These are phyloP conservation scores for Phyllostomus hastatus DNA, from an alignment of 2,113 vertebrate species.

Conservation along the genomic window DNA sequence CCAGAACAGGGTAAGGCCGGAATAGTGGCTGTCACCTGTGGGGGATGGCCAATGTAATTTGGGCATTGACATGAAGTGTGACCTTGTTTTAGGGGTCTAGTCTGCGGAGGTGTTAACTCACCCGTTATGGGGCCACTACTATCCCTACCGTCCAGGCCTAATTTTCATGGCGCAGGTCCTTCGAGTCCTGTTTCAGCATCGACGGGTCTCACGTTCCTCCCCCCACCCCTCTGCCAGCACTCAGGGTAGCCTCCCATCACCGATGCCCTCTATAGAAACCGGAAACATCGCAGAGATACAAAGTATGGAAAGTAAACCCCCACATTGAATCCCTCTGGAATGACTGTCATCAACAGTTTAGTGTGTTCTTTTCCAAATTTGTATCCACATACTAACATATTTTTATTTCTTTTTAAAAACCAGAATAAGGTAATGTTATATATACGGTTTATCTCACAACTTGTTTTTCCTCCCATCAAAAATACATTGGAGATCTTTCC, in stretches of 20 bases:
- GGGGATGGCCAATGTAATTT: neutral
- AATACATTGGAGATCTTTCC: neutral
- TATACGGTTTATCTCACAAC: neutral
- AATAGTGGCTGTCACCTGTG: neutral
- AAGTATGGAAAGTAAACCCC: neutral
- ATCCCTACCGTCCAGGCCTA: neutral
- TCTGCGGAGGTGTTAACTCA: neutral
- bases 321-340: neutral
- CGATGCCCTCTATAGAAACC: neutral
- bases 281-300: neutral
- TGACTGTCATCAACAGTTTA: neutral
- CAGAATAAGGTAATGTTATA: neutral
- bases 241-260: neutral
- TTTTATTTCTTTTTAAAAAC: neutral
- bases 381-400: neutral
- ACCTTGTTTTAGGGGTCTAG: neutral
- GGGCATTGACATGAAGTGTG: neutral
- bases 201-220: neutral
- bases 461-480: neutral
- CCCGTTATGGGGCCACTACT: rapidly evolving
- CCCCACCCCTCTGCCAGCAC: neutral
- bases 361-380: neutral
- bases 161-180: neutral
- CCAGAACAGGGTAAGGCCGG: neutral
- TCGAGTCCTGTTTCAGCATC: neutral